Conservation (phyloP, 1,140 invertebrate species). For the Octopus sinensis region DNA sequence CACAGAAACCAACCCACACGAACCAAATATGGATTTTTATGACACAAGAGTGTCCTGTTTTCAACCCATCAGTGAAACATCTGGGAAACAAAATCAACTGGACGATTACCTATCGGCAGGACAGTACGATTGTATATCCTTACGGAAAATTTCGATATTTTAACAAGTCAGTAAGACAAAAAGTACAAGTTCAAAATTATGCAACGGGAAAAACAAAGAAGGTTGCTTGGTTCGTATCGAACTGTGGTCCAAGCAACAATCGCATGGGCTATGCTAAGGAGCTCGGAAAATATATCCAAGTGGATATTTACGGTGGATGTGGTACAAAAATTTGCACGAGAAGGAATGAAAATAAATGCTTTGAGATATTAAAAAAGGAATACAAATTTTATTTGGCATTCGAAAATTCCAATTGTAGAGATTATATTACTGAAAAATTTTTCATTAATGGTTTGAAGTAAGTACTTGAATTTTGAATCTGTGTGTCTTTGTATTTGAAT, state of each 20-base stretch:
- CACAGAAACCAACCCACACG: constrained; percentile 25
- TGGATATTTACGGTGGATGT: constrained; percentile 72
- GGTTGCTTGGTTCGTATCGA: too few species aligned
- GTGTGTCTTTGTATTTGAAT: too few species aligned
- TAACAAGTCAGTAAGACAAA: too few species aligned
- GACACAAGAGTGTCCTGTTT: constrained; percentile 73
- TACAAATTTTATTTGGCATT: constrained; percentile 98
- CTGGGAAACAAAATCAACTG: constrained; percentile 75
- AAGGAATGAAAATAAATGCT: constrained; percentile 74
- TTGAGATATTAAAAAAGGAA: constrained; percentile 84
- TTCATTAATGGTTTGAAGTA: constrained; percentile 56
- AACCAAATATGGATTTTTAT: constrained; percentile 64
- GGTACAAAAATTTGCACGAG: constrained; percentile 53
- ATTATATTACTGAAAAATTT: constrained; percentile 62
- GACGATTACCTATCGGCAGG: too few species aligned
- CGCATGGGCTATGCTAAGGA: constrained; percentile 63
- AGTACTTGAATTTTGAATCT: too few species aligned
- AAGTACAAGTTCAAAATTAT: too few species aligned
- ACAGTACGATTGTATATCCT: too few species aligned
- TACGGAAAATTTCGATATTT: too few species aligned
- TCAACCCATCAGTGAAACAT: constrained; percentile 66
- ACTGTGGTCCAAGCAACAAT: constrained; percentile 59
- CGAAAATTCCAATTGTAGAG: constrained; percentile 60
- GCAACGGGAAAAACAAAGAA: too few species aligned
- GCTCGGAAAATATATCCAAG: constrained; percentile 60